phyloP scores from a whole-genome alignment of 2,113 vertebrate genomes.

The Jacana jacana region DNA sequence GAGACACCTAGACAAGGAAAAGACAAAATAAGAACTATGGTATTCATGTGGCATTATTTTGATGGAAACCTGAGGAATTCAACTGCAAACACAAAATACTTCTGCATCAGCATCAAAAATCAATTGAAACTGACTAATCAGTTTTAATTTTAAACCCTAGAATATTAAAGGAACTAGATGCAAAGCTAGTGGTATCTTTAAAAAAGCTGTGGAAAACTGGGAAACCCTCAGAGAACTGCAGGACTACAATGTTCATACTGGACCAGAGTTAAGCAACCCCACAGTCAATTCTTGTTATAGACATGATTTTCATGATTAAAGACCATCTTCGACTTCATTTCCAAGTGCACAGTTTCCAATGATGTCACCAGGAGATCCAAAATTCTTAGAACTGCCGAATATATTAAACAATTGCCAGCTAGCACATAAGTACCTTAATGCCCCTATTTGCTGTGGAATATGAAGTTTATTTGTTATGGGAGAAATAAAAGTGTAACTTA shows the following conservation, averaged over 20 bases:
- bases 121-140: background rate
- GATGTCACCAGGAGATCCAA: background rate
- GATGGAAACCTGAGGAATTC: background rate
- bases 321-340: background rate
- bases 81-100: background rate
- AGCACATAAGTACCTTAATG: background rate
- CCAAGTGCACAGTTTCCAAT: background rate
- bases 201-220: background rate
- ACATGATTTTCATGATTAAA: background rate
- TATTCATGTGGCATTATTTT: background rate
- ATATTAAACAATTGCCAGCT: background rate
- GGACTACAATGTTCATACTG: background rate
- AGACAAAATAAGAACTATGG: background rate
- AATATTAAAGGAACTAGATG: background rate
- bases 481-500: background rate
- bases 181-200: background rate
- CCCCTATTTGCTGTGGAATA: background rate
- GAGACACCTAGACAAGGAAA: constrained; percentile 79
- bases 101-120: background rate
- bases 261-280: background rate
- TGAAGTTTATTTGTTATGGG: background rate
- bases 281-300: background rate
- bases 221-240: background rate
- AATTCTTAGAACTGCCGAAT: background rate
- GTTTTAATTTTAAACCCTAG: too few relatives aligned